phyloP scores from a whole-genome alignment of 2,888 invertebrate species.

The Eucera pruinosa region DNA sequence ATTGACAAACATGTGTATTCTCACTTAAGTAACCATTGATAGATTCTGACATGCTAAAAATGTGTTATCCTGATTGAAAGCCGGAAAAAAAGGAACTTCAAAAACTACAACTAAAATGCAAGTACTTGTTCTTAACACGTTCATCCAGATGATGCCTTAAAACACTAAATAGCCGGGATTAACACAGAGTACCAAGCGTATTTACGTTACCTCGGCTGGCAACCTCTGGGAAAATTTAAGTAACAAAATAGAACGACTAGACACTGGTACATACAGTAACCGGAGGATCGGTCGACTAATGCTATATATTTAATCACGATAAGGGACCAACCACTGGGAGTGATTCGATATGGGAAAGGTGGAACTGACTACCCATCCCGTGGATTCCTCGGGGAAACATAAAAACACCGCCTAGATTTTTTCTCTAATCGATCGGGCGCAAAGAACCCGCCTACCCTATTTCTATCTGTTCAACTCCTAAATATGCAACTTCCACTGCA shows the following conservation, averaged over 20 bases:
- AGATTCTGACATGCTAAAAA: too few relatives aligned
- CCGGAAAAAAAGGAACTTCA: too few relatives aligned
- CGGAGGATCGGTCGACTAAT: slow-evolving; percentile 30
- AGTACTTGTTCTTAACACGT: too few relatives aligned
- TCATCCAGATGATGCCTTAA: too few relatives aligned
- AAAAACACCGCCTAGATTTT: slow-evolving; percentile 69
- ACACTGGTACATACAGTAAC: background rate
- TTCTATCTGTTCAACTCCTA: slow-evolving; percentile 5
- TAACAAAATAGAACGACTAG: background rate
- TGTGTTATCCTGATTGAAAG: too few relatives aligned
- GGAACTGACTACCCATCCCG: slow-evolving; percentile 57
- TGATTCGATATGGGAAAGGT: slow-evolving; percentile 48
- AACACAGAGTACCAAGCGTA: too few relatives aligned
- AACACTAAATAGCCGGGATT: too few relatives aligned
- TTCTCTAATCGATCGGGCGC: slow-evolving; percentile 56
- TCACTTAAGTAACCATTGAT: too few relatives aligned
- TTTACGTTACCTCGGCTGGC: too few relatives aligned
- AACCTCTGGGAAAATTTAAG: background rate
- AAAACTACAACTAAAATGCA: too few relatives aligned
- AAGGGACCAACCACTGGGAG: slow-evolving; percentile 56
- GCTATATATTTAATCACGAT: slow-evolving; percentile 56
- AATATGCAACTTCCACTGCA: slow-evolving; percentile 38
- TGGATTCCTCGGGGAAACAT: slow-evolving; percentile 61
- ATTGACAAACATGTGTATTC: too few relatives aligned
- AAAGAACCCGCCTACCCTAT: slow-evolving; percentile 9